Evolutionary conservation across 2,888 invertebrate species (phyloP).

Genomic region (Dryomyza anilis): DNA sequence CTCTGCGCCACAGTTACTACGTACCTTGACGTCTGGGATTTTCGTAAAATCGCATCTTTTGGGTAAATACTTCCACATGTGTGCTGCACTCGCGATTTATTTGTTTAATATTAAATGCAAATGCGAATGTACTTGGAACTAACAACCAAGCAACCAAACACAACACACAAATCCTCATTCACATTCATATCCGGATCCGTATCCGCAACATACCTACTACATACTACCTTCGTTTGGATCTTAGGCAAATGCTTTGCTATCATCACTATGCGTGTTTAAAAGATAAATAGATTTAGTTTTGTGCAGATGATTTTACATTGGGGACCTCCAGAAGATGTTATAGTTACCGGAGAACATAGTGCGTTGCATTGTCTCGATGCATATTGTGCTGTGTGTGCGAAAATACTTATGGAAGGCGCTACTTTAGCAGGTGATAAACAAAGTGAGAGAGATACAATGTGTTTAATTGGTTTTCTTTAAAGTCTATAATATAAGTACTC

Average conservation of each 20-base stretch:
- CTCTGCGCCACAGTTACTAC: too few species aligned
- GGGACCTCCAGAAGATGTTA: too few species aligned
- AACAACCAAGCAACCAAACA: neutral
- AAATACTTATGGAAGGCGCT: neutral
- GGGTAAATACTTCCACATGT: constrained; percentile 15
- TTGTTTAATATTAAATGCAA: constrained; percentile 41
- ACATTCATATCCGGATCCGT: neutral
- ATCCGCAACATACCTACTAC: constrained; percentile 3
- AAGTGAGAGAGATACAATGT: too few species aligned
- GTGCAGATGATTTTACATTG: constrained; percentile 3
- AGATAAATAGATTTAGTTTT: constrained; percentile 17
- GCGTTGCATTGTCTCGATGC: constrained; percentile 2
- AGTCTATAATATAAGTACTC: neutral
- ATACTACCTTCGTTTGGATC: too few species aligned
- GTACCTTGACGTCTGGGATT: too few species aligned
- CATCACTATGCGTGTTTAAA: constrained; percentile 17
- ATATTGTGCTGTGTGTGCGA: neutral
- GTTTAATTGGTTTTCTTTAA: neutral
- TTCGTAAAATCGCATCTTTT: constrained; percentile 8
- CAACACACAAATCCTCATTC: neutral
- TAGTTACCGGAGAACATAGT: too few species aligned
- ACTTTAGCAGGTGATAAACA: constrained; percentile 7
- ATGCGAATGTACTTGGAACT: constrained; percentile 28
- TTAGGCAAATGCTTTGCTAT: constrained; percentile 5
- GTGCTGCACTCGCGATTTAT: constrained; percentile 36